These are phyloP conservation scores for Zaprionus bogoriensis DNA, from an alignment of 2,888 invertebrate species.

Conservation along the genomic window DNA sequence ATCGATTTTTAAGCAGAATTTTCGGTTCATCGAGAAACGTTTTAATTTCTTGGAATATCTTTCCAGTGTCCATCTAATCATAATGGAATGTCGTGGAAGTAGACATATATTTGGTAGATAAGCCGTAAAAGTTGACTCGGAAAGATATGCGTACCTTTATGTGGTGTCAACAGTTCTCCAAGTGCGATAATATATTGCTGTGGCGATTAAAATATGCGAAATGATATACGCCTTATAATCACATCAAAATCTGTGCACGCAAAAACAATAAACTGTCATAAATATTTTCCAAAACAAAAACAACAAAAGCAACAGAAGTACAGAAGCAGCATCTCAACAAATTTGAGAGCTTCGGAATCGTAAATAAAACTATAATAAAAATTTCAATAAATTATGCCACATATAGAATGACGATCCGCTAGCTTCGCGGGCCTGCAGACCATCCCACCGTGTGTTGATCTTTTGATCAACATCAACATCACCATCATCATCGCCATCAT, in stretches of 20 bases:
- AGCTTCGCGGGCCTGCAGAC: neutral
- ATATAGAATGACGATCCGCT: constrained; percentile 53
- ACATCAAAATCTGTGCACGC: constrained; percentile 35
- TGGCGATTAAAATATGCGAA: constrained; percentile 27
- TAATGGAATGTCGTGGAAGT: too few species aligned
- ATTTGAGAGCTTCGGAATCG: constrained; percentile 61
- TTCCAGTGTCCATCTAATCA: too few species aligned
- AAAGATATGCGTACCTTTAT: neutral
- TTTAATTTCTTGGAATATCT: too few species aligned
- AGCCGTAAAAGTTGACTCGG: neutral
- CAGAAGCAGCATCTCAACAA: constrained; percentile 46
- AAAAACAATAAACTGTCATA: constrained; percentile 46
- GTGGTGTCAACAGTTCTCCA: constrained; percentile 28
- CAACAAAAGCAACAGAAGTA: constrained; percentile 26
- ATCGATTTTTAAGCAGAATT: too few species aligned
- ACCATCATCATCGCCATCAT: neutral
- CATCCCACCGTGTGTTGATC: constrained; percentile 1
- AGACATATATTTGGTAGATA: neutral
- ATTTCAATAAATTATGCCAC: constrained; percentile 64
- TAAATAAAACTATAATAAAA: constrained; percentile 73
- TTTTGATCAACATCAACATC: constrained; percentile 7
- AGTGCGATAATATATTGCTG: constrained; percentile 37
- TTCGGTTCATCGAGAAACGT: too few species aligned
- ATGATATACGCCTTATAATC: constrained; percentile 41
- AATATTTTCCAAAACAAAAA: constrained; percentile 51